Conservation (phyloP, 1,140 invertebrate species). For the Solen grandis region DNA sequence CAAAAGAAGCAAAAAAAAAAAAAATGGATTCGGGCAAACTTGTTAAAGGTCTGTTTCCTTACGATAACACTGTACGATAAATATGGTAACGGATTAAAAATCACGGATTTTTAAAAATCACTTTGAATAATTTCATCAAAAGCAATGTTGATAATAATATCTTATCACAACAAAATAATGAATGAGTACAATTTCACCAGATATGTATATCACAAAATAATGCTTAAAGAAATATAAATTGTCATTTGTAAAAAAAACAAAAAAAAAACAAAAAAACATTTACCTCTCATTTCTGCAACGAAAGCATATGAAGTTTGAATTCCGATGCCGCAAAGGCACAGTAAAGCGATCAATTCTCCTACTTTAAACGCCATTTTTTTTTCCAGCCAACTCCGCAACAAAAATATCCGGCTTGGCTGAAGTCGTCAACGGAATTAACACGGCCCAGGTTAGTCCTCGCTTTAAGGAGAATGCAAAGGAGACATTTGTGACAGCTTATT, state of each 20-base stretch:
- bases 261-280: not conserved
- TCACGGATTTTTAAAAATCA: not conserved
- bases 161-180: not conserved
- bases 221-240: not conserved
- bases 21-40: too few species aligned
- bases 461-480: too few species aligned
- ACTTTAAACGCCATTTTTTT: conserved; percentile 2
- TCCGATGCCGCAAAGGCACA: conserved; percentile 9
- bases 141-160: not conserved
- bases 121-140: not conserved
- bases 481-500: too few species aligned
- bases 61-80: too few species aligned
- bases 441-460: too few species aligned
- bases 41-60: too few species aligned
- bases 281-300: conserved; percentile 21
- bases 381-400: not conserved
- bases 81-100: not conserved
- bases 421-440: too few species aligned
- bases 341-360: not conserved
- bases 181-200: not conserved
- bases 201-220: not conserved
- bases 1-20: too few species aligned
- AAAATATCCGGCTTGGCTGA: too few species aligned
- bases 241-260: not conserved
- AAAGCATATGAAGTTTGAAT: conserved; percentile 8